Conservation (phyloP, 2,797 vertebrate genomes). For the Leptodactylus fallax region DNA sequence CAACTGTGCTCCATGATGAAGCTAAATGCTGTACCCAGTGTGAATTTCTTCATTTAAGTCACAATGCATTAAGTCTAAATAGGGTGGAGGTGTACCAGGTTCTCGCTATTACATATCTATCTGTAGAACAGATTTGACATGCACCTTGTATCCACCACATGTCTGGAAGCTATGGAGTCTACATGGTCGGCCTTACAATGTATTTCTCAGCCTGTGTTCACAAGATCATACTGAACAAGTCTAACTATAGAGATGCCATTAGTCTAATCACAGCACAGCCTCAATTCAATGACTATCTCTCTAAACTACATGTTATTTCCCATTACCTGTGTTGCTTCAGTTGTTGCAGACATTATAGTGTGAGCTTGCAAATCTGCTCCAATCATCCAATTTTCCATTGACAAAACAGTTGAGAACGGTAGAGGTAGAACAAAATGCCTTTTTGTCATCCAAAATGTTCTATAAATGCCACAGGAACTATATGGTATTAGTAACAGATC, state of each 20-base stretch:
- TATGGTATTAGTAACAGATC: neutral
- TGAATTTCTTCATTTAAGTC: neutral
- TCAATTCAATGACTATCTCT: slow-evolving; percentile 13
- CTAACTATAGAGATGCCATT: slow-evolving; percentile 45
- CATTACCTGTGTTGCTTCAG: slow-evolving; percentile 22
- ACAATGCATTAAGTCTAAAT: too few species aligned
- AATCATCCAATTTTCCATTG: slow-evolving; percentile 46
- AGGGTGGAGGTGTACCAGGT: neutral
- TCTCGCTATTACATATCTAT: neutral
- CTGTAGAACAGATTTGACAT: neutral
- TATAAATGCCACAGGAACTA: neutral
- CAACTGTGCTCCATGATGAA: neutral
- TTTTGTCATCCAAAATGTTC: neutral
- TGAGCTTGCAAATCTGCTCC: slow-evolving; percentile 15
- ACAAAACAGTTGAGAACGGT: slow-evolving; percentile 30
- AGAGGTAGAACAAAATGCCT: neutral
- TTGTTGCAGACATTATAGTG: neutral
- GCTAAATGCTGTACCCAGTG: neutral
- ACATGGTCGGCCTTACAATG: slow-evolving; percentile 5
- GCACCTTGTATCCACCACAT: neutral
- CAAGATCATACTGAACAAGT: neutral
- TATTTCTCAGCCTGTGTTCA: neutral
- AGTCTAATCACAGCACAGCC: slow-evolving; percentile 49
- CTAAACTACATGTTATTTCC: slow-evolving; percentile 21
- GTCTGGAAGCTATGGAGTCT: neutral